Evolutionary conservation across 92 coral and sea anemone species (phyloP), one percentile per base, ranked within the genome.

Genomic region (Porites lobata): DNA sequence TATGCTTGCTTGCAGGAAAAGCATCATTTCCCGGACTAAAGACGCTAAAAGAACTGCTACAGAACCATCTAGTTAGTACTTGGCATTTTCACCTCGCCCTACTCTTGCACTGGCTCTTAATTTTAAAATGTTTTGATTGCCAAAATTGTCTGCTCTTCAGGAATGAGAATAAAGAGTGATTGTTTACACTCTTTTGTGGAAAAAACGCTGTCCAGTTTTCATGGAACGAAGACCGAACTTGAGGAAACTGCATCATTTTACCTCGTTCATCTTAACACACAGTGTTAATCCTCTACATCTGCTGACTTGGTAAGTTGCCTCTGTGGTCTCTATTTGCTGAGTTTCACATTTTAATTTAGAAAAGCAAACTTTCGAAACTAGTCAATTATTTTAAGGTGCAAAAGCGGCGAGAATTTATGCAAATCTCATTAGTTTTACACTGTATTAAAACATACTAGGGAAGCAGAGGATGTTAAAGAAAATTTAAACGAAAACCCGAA

Each of bases 31-130:
- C 63, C 32, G 3, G 32, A 96, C 81, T 0, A 92, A 75, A 8
- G 98, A 96, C 20, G 98, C 96, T 7, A 94, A 75, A 2, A 90
- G 90, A 1, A 93, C 94, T 7, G 91, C 94, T 4, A 62, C 6
- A 8, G 85, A 65, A 12, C 85, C 85, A 15, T 65, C 75, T 51
- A 62, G 22, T 29, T 10, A 7, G 10, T 18, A 61, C 54, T 66
- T n/a, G 70, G 69, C 82, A 78, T 78, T 24, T 54, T 38, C 12
- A 21, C 24, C 32, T 29, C 32, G 32, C 12, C 54, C 79, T 20
- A 29, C 61, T 56, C 4, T 2, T 0, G 10, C 14, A 6, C 14
- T 56, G 4, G 8, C 7, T 29, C 32, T 29, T 22, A 7, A 6
- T 8, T 56, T 17, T 13, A 12, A 4, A 11, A 53, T 75, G 1